phyloP scores from a whole-genome alignment of 2,113 vertebrate genomes.

The Lagopus muta region DNA sequence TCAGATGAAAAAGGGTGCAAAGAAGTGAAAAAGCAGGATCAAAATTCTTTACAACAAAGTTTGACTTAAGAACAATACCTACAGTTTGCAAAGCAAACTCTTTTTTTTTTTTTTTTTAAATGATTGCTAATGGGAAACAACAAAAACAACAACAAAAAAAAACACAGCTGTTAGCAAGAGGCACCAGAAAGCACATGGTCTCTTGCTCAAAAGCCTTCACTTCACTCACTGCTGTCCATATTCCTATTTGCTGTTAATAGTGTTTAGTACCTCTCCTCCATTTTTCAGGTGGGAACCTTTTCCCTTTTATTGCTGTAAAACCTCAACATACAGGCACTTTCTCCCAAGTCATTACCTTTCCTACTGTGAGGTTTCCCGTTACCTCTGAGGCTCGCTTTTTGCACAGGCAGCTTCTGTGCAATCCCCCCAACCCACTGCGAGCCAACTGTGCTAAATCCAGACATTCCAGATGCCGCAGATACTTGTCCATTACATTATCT shows the following conservation, averaged over 20 bases:
- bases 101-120: neutral
- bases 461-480: conserved; percentile 45
- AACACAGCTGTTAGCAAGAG: neutral
- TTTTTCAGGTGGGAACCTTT: neutral
- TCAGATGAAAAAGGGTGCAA: neutral
- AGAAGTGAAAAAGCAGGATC: neutral
- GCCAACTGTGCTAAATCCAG: conserved; percentile 58
- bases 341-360: neutral
- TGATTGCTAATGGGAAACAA: neutral
- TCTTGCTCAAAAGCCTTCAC: neutral
- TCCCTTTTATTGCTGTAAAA: neutral
- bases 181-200: neutral
- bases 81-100: neutral
- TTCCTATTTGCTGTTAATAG: neutral
- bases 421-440: neutral
- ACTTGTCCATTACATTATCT: conserved; percentile 40
- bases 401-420: neutral
- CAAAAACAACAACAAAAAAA: fast-evolving
- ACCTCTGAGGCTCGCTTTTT: neutral
- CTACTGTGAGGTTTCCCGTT: neutral
- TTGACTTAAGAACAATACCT: neutral
- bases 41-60: neutral
- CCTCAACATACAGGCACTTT: neutral
- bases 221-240: neutral
- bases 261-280: neutral